Percentiles rank a stretch among this genome's conserved stretches.
Evolutionary conservation across 2,797 vertebrate species (phyloP).

Genomic region (Balearica regulorum): DNA sequence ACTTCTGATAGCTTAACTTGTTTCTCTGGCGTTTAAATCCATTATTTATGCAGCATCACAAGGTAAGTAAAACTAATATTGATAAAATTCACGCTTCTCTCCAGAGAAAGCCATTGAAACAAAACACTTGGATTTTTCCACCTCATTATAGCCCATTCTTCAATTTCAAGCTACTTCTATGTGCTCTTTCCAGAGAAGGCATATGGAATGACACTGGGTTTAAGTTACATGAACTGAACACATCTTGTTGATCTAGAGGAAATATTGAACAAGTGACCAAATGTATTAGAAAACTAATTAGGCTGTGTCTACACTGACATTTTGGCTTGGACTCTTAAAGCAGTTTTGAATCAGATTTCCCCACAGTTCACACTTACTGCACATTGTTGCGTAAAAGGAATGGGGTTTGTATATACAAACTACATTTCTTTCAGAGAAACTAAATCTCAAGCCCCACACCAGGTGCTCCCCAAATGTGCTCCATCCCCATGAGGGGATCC

Average conservation of each 20-base stretch:
- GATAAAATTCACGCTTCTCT: not conserved
- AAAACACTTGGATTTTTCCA: not conserved
- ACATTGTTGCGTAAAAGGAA: not conserved
- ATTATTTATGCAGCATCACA: not conserved
- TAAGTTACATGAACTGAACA: not conserved
- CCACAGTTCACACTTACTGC: not conserved
- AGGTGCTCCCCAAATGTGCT: slow-evolving; percentile 16
- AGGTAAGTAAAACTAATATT: not conserved
- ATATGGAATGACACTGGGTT: not conserved
- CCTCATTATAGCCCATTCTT: not conserved
- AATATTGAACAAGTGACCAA: not conserved
- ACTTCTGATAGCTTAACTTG: not conserved
- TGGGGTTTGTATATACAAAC: not conserved
- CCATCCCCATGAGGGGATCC: accelerated
- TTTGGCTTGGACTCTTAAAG: not conserved
- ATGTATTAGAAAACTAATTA: not conserved
- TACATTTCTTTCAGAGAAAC: not conserved
- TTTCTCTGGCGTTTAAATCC: not conserved
- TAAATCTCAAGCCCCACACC: not conserved
- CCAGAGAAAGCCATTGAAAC: not conserved
- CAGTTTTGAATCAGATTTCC: not conserved
- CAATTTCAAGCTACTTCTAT: not conserved
- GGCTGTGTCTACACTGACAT: not conserved
- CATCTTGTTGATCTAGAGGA: not conserved
- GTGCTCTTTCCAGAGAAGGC: not conserved